A percentile compares a stretch with the other conserved stretches of the same genome.
Conservation (phyloP, 2,888 invertebrate species). For the Drosophila yooni region DNA sequence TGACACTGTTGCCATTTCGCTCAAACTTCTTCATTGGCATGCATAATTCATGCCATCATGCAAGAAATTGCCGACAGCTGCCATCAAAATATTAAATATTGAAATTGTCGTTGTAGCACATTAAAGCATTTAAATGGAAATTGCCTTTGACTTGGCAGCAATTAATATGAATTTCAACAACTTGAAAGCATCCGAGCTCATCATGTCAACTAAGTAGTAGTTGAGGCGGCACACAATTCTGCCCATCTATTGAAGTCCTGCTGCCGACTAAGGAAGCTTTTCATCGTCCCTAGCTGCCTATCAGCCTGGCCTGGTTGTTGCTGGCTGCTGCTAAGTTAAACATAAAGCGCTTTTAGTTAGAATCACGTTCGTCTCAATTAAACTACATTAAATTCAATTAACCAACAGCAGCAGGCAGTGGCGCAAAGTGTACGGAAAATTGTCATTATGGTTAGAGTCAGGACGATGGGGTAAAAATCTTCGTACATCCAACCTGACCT, state of each 20-base stretch:
- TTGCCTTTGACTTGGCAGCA: conserved; percentile 67
- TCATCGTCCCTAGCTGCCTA: conserved; percentile 2
- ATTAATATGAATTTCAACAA: conserved; percentile 73
- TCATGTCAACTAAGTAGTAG: conserved; percentile 55
- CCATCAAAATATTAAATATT: conserved; percentile 67
- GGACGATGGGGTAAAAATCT: conserved; percentile 12
- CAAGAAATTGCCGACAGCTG: conserved; percentile 67
- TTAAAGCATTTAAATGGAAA: conserved; percentile 41
- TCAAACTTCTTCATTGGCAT: conserved; percentile 46
- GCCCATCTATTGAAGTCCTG: conserved; percentile 10
- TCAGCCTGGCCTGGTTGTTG: conserved; percentile 24
- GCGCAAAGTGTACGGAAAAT: conserved; percentile 70
- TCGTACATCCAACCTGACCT: conserved; percentile 33
- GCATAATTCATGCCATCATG: conserved; percentile 70
- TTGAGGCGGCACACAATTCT: conserved; percentile 11
- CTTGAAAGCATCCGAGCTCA: conserved; percentile 64
- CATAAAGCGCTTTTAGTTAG: conserved; percentile 79
- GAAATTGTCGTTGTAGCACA: conserved; percentile 54
- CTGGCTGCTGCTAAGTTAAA: conserved; percentile 73
- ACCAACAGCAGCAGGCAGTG: conserved; percentile 49
- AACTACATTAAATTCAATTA: conserved; percentile 81
- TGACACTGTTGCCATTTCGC: conserved; percentile 57
- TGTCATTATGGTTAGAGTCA: conserved; percentile 68
- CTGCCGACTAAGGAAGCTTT: not conserved
- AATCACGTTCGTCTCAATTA: conserved; percentile 81